Base-by-base conservation (phyloP, 2,888 invertebrate genomes). In the Ormyrus rosae region DNA sequence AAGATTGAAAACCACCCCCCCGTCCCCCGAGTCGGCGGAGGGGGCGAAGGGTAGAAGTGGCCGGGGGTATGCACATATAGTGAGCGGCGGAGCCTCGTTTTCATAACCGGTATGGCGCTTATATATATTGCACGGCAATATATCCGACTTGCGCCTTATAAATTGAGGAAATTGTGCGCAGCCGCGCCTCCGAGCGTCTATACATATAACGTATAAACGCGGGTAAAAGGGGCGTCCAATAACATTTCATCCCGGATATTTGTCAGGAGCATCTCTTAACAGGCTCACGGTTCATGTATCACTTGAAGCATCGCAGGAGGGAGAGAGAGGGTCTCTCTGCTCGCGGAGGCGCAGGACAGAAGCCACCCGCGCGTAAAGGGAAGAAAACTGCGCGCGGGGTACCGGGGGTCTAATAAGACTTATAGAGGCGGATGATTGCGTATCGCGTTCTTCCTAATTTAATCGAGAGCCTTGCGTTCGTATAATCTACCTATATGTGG, bases 261-360 rank as follows among this genome's bases (percentile, higher is more conserved):
- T 81, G 69, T 73, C 73, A 73, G 45, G n/a, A 19, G 69, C 53
- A 69, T 78, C 77, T 69, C 64, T 70, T 78, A 77, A 73, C 73
- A 74, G 73, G 73, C 64, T 78, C 60, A 60, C 63, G 69, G 69
- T 65, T 77, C 76, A 65, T 58, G 81, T 74, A 70, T 81, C 73
- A 73, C 69, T 72, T 77, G 75, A 71, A 67, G 67, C 45, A 75
- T 71, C 56, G 63, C 55, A n/a, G 34, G 13, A 4, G 19, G 48
- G 61, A 51, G 4, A 34, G 61, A 51, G 4, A 34, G 34, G 34
- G 34, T 34, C 34, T 34, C 34, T 34, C 34, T 34, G 34, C 34
- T 34, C 34, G 3, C 34, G 34, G 34, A 13, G 6, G 60, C n/a
- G 13, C 13, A 48, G 64, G 48, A 65, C 34, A 34, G 34, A 34